These are phyloP conservation scores for Bombus fervidus DNA, from an alignment of 1,140 invertebrate genomes.

Conservation along the genomic window DNA sequence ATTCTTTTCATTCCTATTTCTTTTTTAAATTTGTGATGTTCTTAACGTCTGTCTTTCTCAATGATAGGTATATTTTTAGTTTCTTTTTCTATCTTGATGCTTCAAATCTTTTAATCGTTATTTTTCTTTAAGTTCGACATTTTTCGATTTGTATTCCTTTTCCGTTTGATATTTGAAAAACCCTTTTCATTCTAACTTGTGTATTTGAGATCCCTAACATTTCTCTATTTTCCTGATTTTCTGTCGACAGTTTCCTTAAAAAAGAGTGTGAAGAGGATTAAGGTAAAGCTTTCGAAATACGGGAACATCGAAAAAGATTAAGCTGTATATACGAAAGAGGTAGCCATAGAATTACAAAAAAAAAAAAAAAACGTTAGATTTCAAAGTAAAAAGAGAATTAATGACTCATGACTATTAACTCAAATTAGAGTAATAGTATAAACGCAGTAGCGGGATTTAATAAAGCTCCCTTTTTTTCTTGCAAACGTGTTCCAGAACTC, in stretches of 20 bases:
- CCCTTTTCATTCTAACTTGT: neutral
- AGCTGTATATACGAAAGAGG: neutral
- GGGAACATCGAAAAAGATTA: neutral
- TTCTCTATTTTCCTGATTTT: too few species aligned
- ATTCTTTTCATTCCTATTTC: too few species aligned
- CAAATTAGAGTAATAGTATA: neutral
- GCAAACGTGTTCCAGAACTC: neutral
- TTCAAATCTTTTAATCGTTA: neutral
- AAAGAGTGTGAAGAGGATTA: neutral
- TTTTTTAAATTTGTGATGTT: too few species aligned
- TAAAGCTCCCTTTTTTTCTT: neutral
- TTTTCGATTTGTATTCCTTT: too few species aligned
- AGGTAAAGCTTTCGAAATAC: neutral
- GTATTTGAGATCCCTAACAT: too few species aligned
- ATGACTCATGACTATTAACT: neutral
- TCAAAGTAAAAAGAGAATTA: neutral
- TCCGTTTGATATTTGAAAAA: neutral
- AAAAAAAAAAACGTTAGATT: neutral
- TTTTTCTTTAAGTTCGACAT: neutral
- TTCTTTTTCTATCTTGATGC: neutral
- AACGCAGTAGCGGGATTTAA: neutral
- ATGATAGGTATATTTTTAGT: too few species aligned
- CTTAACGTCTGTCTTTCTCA: too few species aligned
- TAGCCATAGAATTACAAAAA: neutral
- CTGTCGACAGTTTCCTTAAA: neutral